phyloP scores from a whole-genome alignment of 2,888 invertebrate genomes.

The Xestia c-nigrum region DNA sequence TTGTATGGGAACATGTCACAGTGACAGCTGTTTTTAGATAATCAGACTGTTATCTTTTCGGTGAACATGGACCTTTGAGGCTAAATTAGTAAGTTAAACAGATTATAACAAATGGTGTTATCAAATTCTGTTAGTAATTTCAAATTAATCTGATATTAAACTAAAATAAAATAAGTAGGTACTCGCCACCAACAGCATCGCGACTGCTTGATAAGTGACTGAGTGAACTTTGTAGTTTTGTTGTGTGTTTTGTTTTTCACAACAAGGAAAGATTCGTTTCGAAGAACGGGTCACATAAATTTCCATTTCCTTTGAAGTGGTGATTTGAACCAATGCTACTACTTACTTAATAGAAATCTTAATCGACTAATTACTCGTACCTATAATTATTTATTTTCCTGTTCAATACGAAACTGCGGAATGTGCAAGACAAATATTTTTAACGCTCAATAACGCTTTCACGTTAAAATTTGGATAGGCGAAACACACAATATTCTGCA shows the following conservation, averaged over 20 bases:
- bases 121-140: background rate
- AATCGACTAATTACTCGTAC: background rate
- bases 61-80: no score
- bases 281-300: background rate
- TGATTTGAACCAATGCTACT: background rate
- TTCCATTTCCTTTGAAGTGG: background rate
- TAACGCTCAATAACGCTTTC: constrained; percentile 28
- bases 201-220: background rate
- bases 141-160: background rate
- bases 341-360: background rate
- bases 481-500: constrained; percentile 1
- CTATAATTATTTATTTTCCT: background rate
- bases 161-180: background rate
- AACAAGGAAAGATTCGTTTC: background rate
- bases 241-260: background rate
- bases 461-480: constrained; percentile 13
- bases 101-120: background rate
- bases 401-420: background rate
- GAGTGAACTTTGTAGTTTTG: no score
- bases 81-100: background rate
- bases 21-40: no score
- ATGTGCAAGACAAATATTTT: constrained; percentile 38
- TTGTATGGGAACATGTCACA: no score
- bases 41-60: no score
- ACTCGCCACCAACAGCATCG: background rate